Base-by-base conservation (phyloP, 2,113 vertebrate species). In the Poeciliopsis retropinna region DNA sequence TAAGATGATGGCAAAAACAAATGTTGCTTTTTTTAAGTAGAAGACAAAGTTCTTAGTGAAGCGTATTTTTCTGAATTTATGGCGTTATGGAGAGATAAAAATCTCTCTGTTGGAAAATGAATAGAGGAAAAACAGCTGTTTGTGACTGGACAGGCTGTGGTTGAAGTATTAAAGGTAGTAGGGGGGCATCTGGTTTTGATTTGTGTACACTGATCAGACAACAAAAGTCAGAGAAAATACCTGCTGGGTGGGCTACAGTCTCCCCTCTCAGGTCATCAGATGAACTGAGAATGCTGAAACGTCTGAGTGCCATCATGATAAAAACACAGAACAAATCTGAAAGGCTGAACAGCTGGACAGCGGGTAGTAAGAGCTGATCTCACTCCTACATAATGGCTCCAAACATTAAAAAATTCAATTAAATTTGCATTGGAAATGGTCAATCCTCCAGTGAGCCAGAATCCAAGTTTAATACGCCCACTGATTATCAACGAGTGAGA, bases 71-170 rank as follows among this genome's bases (percentile, higher is more conserved):
- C 44, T 47, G 44, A 17, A 47, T 19, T 17, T 19, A 17, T 19
- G 44, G 44, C 5, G 1, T 47, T 19, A 47, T 4, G 17, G 44
- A 47, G 44, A 47, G 44, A 19, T 19, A 47, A 5, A 47, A 47
- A 47, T 37, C 34, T 37, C 9, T 11, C 10, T 12, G 2, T 12
- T 76, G 61, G 19, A 11, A 60, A 67, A 87, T 70, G 83, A 61
- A 75, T 67, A 86, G 14, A 51, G 62, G 84, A 82, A 77, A 69
- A 83, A 69, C 89, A 86, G 86, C 91, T 87, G 87, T 75, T 70
- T 79, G 69, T 61, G 63, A 22, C 25, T 76, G 75, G 73, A 76
- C 61, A 80, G 69, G 54, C 7, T 39, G 39, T 3, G 62, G 79
- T 0, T 66, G 63, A 51, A 34, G 15, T 60, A 64, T 60, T 12